Evolutionary conservation across 1,140 invertebrate genomes (phyloP).

Genomic region (Atta texana): DNA sequence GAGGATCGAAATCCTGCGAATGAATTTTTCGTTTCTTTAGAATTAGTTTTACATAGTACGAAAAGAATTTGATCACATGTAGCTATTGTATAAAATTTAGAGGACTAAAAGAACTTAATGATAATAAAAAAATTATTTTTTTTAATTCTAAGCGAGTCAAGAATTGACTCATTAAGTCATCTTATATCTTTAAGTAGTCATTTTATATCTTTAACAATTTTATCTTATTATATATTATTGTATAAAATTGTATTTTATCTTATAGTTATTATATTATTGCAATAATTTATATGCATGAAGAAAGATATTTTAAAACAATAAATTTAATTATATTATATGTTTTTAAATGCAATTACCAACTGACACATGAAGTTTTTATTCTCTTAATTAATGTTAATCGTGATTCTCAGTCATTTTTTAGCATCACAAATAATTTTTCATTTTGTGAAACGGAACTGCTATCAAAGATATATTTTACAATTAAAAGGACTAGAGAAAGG

Average conservation of each 20-base stretch:
- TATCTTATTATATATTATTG: neutral
- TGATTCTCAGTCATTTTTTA: neutral
- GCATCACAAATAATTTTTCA: neutral
- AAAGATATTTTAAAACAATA: neutral
- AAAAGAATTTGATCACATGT: neutral
- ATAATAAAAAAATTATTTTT: neutral
- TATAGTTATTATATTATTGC: neutral
- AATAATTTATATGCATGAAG: neutral
- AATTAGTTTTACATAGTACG: constrained; percentile 31
- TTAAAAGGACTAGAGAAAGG: constrained; percentile 17
- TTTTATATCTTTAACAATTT: neutral
- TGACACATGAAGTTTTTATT: neutral
- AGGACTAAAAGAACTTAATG: neutral
- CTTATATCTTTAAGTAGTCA: neutral
- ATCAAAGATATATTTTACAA: constrained; percentile 17
- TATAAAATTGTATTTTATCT: neutral
- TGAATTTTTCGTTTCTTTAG: constrained; percentile 42
- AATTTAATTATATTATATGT: neutral
- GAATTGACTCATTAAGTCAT: too few species aligned
- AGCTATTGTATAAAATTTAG: neutral
- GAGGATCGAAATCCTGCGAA: constrained; percentile 28
- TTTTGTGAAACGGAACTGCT: neutral
- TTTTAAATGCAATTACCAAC: neutral
- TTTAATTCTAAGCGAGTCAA: too few species aligned
- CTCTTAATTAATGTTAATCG: neutral